phyloP scores from a whole-genome alignment of 1,140 invertebrate genomes.

The Drosophila leontia region DNA sequence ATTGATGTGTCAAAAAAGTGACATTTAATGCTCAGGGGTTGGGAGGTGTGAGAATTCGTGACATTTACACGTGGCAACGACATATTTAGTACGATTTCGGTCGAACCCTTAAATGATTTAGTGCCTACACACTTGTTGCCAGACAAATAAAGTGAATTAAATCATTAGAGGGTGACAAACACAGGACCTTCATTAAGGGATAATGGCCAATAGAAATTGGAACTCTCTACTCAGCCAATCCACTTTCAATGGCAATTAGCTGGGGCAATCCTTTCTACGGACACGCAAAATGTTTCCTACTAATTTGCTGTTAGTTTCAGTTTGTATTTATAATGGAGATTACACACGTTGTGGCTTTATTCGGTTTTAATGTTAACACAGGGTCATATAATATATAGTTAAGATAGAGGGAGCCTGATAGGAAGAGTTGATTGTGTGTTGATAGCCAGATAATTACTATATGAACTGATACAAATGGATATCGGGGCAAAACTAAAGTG shows the following conservation, averaged over 20 bases:
- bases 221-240: slow-evolving; percentile 10
- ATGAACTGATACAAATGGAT: neutral
- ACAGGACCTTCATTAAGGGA: slow-evolving; percentile 27
- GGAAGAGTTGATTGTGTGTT: neutral
- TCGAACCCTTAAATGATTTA: slow-evolving; percentile 43
- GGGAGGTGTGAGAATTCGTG: slow-evolving; percentile 23
- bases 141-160: slow-evolving; percentile 43
- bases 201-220: slow-evolving; percentile 31
- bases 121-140: slow-evolving; percentile 39
- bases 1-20: slow-evolving; percentile 66
- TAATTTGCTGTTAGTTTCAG: slow-evolving; percentile 23
- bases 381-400: neutral
- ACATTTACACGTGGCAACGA: slow-evolving; percentile 38
- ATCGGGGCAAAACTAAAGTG: neutral
- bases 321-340: slow-evolving; percentile 16
- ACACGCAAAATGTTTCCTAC: slow-evolving; percentile 11
- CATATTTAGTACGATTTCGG: slow-evolving; percentile 11
- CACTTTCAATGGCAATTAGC: slow-evolving; percentile 30
- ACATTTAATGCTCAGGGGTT: slow-evolving; percentile 15
- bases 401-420: slow-evolving; percentile 6
- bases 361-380: slow-evolving; percentile 3
- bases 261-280: slow-evolving; percentile 15
- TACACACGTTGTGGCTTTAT: neutral
- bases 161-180: slow-evolving; percentile 49
- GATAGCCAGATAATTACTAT: slow-evolving; percentile 15